phyloP scores from a whole-genome alignment of 2,113 vertebrate genomes.

The Pelusios castaneus region DNA sequence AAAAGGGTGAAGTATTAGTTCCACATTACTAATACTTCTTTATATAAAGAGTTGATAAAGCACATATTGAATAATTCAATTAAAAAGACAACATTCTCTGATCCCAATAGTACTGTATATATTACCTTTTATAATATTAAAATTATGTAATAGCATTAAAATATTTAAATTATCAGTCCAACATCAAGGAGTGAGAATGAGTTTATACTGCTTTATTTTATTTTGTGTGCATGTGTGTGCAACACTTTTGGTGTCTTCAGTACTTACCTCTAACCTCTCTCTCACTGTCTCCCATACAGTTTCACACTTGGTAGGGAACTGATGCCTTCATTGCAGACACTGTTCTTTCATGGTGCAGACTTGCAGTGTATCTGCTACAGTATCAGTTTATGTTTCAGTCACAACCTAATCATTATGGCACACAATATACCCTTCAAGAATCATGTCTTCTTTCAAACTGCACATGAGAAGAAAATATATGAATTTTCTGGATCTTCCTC shows the following conservation, averaged over 20 bases:
- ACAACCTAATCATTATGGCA: background rate
- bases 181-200: background rate
- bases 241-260: background rate
- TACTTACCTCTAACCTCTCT: background rate
- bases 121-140: background rate
- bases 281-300: background rate
- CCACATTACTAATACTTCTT: background rate
- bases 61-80: background rate
- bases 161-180: background rate
- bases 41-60: background rate
- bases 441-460: background rate
- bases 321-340: background rate
- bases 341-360: background rate
- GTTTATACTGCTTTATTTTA: background rate
- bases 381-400: background rate
- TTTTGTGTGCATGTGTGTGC: background rate
- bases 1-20: background rate
- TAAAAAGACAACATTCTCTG: background rate
- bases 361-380: background rate
- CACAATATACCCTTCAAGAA: background rate
- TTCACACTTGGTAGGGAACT: background rate
- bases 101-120: background rate
- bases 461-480: background rate
- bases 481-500: background rate
- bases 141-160: background rate